Conservation (phyloP, 2,888 invertebrate species). For the Alloscopus bannaensis region DNA sequence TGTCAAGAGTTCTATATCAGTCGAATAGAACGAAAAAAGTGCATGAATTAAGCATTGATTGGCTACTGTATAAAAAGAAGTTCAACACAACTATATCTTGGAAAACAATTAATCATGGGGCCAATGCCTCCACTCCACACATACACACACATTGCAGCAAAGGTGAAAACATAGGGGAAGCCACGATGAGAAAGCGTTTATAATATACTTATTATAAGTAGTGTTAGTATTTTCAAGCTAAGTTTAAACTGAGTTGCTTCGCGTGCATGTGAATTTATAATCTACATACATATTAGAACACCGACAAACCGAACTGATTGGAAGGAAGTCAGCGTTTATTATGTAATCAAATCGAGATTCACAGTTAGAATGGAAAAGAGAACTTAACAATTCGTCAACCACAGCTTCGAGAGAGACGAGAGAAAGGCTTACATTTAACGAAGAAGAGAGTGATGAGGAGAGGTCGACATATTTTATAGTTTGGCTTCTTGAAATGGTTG, state of each 20-base stretch:
- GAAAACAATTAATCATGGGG: conserved; percentile 25
- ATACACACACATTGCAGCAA: conserved; percentile 25
- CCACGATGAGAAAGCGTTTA: conserved; percentile 7
- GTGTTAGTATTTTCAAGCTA: conserved; percentile 43
- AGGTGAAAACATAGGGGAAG: conserved; percentile 11
- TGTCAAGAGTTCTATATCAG: conserved; percentile 9
- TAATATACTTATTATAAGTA: conserved; percentile 23
- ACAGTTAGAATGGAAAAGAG: too few species aligned
- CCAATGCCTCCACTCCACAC: conserved; percentile 54
- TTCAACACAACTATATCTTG: conserved; percentile 9
- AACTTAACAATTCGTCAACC: too few species aligned
- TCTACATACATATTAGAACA: conserved; percentile 18
- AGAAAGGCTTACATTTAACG: too few species aligned
- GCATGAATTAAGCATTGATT: conserved; percentile 20
- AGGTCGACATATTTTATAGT: background rate
- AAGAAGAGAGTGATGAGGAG: background rate
- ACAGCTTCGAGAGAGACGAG: too few species aligned
- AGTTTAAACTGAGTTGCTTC: conserved; percentile 39
- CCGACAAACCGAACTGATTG: conserved; percentile 36
- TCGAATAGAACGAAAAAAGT: conserved; percentile 5
- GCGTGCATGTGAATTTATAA: conserved; percentile 35
- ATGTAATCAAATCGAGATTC: conserved; percentile 40
- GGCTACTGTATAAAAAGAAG: conserved; percentile 18
- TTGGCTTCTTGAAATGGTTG: too few species aligned
- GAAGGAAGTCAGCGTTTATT: conserved; percentile 6